These are phyloP conservation scores for Diplolepis rosae DNA, from an alignment of 2,888 invertebrate genomes.

Conservation along the genomic window DNA sequence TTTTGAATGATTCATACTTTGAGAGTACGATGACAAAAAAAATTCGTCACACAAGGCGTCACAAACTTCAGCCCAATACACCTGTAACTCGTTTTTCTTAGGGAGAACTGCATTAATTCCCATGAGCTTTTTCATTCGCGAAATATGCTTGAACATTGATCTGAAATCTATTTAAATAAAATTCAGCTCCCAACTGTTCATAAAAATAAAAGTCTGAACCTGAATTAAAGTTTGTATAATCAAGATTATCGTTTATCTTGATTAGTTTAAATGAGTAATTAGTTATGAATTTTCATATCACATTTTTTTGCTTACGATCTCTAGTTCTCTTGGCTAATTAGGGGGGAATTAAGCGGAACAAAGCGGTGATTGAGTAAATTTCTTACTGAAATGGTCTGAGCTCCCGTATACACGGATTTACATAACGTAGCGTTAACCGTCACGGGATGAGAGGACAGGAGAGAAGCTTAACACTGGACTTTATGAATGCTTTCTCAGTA, in stretches of 20 bases:
- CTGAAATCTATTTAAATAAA: not conserved
- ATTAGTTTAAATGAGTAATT: no score
- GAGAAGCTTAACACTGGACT: constrained; percentile 59
- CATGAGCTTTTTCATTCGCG: not conserved
- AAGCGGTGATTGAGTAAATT: not conserved
- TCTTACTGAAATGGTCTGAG: constrained; percentile 7
- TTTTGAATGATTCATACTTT: no score
- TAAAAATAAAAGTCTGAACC: not conserved
- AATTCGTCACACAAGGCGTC: no score
- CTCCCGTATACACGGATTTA: constrained; percentile 23
- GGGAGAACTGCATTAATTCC: not conserved
- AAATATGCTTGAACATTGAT: not conserved
- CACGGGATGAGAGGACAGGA: constrained; percentile 38
- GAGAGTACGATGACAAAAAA: no score
- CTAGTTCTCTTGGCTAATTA: not conserved
- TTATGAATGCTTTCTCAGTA: constrained; percentile 57
- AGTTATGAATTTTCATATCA: constrained; percentile 26
- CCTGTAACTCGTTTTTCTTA: not conserved
- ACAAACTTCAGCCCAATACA: no score
- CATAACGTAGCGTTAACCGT: constrained; percentile 21
- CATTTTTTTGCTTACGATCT: constrained; percentile 21
- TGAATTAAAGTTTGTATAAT: no score
- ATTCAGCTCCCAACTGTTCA: not conserved
- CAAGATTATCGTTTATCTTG: no score
- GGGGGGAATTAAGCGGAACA: not conserved